Evolutionary conservation across 2,113 vertebrate species (phyloP).

Genomic region (Sebastes schlegelii): DNA sequence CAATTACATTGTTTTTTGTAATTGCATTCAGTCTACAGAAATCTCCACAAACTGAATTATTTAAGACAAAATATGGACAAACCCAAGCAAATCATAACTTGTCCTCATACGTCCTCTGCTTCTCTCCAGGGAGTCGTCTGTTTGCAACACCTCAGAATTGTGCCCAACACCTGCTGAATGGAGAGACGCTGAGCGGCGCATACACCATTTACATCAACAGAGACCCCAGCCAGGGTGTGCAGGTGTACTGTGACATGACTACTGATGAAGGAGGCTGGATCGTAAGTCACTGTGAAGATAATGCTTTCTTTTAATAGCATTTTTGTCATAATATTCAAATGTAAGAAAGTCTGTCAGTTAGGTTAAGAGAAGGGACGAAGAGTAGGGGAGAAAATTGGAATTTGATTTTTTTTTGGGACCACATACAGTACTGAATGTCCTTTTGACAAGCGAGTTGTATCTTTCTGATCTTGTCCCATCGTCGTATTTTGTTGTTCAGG

Average conservation of each 20-base stretch:
- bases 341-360: not conserved
- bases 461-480: not conserved
- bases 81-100: constrained; percentile 7
- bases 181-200: constrained; percentile 90
- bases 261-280: constrained; percentile 97
- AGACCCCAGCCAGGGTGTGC: constrained; percentile 90
- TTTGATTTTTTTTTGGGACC: not conserved
- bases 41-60: not conserved
- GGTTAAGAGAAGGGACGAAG: not conserved
- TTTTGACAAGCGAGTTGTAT: not conserved
- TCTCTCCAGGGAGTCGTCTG: constrained; percentile 88
- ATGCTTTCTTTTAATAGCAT: not conserved
- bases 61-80: not conserved
- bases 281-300: constrained; percentile 86
- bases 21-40: not conserved
- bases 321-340: not conserved
- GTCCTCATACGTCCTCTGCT: constrained; percentile 9
- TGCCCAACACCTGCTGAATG: constrained; percentile 94
- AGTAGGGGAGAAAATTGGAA: not conserved
- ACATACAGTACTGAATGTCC: not conserved
- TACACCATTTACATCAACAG: constrained; percentile 96
- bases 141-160: constrained; percentile 97
- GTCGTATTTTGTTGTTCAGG: constrained; percentile 77
- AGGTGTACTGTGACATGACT: constrained; percentile 97
- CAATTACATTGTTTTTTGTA: too few species aligned